Conservation (phyloP, 2,113 vertebrate genomes). For the Zootoca vivipara region DNA sequence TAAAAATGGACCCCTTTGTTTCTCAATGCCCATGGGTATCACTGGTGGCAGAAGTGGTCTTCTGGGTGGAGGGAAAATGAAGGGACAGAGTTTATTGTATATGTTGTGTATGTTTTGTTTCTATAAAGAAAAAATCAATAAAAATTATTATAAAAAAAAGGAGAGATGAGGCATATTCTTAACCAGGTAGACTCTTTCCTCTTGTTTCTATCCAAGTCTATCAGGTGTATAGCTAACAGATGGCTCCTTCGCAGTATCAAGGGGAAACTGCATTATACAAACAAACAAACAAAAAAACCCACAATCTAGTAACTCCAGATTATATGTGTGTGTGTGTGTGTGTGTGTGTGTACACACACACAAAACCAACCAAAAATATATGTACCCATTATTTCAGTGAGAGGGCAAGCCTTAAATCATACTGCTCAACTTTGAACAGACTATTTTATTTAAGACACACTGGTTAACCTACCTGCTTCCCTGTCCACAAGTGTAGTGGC, state of each 20-base stretch:
- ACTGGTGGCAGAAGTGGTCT: too few species aligned
- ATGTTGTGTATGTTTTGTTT: too few species aligned
- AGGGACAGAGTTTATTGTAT: too few species aligned
- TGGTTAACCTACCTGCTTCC: slow-evolving; percentile 87
- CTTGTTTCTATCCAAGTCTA: too few species aligned
- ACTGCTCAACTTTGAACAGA: neutral
- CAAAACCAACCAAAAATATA: neutral
- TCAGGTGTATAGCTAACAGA: neutral
- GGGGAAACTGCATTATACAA: neutral
- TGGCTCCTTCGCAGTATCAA: too few species aligned
- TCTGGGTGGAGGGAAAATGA: too few species aligned
- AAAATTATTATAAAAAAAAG: too few species aligned
- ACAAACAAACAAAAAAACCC: neutral
- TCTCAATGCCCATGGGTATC: too few species aligned
- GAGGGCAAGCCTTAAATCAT: neutral
- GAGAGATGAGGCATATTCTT: neutral
- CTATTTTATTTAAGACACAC: neutral
- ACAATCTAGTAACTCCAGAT: neutral
- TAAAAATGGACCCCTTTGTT: too few species aligned
- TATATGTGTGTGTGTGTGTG: rapidly evolving
- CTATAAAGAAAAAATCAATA: too few species aligned
- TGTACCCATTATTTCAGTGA: neutral
- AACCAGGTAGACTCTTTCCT: neutral
- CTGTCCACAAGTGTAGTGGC: slow-evolving; percentile 91
- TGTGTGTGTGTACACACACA: too few species aligned